Conservation (phyloP, 2,797 vertebrate genomes). For the Otolemur crassicaudatus region DNA sequence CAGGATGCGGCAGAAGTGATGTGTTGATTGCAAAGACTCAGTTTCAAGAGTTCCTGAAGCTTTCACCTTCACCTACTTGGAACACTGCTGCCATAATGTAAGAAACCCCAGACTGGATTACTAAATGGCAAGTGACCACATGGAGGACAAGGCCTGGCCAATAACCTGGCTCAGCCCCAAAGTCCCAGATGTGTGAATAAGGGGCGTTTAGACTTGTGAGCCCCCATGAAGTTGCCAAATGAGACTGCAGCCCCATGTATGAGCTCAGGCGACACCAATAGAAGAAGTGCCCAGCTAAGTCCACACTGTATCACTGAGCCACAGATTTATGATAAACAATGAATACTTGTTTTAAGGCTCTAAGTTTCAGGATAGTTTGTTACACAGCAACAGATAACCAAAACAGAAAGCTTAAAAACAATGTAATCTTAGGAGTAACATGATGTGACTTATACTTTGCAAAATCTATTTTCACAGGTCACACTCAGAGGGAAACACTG, state of each 20-base stretch:
- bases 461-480: not conserved
- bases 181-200: not conserved
- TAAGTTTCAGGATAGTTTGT: not conserved
- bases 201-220: not conserved
- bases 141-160: not conserved
- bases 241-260: not conserved
- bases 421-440: not conserved
- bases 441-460: not conserved
- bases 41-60: not conserved
- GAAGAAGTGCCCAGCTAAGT: not conserved
- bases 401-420: constrained; percentile 16
- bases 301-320: not conserved
- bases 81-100: not conserved
- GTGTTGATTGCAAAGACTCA: not conserved
- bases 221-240: not conserved
- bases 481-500: not conserved
- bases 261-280: not conserved
- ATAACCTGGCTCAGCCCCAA: not conserved
- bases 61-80: not conserved
- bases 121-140: not conserved
- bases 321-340: not conserved
- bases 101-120: not conserved
- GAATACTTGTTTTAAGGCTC: not conserved
- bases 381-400: not conserved
- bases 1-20: not conserved